phyloP scores from a whole-genome alignment of 35 echinoderm and acorn worm species.

The Ophiothrix spiculata region DNA sequence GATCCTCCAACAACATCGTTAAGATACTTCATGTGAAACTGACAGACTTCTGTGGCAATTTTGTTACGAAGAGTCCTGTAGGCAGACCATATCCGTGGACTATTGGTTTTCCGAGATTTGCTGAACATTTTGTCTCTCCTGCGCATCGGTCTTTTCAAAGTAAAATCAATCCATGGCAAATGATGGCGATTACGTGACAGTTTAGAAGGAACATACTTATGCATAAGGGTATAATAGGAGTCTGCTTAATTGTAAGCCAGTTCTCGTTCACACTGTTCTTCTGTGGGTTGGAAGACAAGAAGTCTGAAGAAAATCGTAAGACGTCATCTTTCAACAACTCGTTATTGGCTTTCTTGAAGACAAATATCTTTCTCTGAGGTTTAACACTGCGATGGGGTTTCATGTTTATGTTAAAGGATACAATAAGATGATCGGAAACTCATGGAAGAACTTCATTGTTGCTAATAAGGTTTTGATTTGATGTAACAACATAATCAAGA shows the following conservation, averaged over 20 bases:
- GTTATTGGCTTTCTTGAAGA: conserved; percentile 21
- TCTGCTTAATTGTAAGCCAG: conserved; percentile 25
- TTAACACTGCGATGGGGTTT: conserved; percentile 24
- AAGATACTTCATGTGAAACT: conserved; percentile 9
- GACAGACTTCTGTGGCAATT: neutral
- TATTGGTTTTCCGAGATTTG: conserved; percentile 16
- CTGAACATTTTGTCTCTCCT: conserved; percentile 23
- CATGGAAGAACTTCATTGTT: conserved; percentile 28
- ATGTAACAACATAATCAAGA: conserved; percentile 20
- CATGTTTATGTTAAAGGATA: conserved; percentile 27
- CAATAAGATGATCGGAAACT: conserved; percentile 40
- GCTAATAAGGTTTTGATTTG: conserved; percentile 11
- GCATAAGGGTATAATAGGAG: neutral
- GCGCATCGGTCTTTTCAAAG: conserved; percentile 46
- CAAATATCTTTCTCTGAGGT: conserved; percentile 28
- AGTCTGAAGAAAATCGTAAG: conserved; percentile 17
- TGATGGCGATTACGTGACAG: conserved; percentile 12
- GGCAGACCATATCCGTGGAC: neutral
- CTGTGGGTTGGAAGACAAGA: conserved; percentile 35
- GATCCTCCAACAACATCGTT: conserved; percentile 27
- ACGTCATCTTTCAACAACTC: neutral
- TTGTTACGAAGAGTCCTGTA: neutral
- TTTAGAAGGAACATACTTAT: conserved; percentile 27
- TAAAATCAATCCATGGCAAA: conserved; percentile 14
- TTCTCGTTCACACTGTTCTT: conserved; percentile 35